Base-by-base conservation (phyloP, 2,888 invertebrate genomes). In the Beris chalybata region DNA sequence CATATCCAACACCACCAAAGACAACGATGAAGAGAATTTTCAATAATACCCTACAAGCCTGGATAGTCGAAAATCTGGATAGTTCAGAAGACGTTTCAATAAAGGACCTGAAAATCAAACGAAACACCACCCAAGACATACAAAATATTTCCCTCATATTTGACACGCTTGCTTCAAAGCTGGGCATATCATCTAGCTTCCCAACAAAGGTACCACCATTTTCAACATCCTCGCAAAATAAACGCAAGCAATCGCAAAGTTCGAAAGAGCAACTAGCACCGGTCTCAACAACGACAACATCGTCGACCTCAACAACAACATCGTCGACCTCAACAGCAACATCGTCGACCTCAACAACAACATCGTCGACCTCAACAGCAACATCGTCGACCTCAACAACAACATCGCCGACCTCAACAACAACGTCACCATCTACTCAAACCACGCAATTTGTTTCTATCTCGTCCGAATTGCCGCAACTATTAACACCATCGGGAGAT, bases 71-170 rank as follows among this genome's bases (percentile, higher is more conserved):
- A 76, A 85, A 86, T 74, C 71, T 77, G 29, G 78, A 77, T 44
- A 78, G 75, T 55, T 64, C 70, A 0, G 77, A 78, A 47, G 77
- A 76, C 47, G 61, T 76, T 1, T 78, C 78, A 3, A 57, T 79
- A 4, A 73, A 77, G 30, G 77, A 78, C 12, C 74, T 77, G 47
- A 76, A 78, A 59, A 76, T 75, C 0, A 73, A 76, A 13, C 76
- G 78, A 15, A 77, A 79, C 75, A 81, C 83, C 67, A 45, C 55
- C 4, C 80, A 82, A 68, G 76, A 82, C 71, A 79, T 86, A 70
- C 83, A 83, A 73, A 88, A 89, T 75, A 83, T 88, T 66, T 87
- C 89, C 0, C 82, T 86, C 44, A 85, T 88, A 54, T 87, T 88
- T 68, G 87, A 86, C 72, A 85, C 84, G 59, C 82, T 87, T 69